phyloP scores from a whole-genome alignment of 1,140 invertebrate genomes.

The Drosophila kikkawai region DNA sequence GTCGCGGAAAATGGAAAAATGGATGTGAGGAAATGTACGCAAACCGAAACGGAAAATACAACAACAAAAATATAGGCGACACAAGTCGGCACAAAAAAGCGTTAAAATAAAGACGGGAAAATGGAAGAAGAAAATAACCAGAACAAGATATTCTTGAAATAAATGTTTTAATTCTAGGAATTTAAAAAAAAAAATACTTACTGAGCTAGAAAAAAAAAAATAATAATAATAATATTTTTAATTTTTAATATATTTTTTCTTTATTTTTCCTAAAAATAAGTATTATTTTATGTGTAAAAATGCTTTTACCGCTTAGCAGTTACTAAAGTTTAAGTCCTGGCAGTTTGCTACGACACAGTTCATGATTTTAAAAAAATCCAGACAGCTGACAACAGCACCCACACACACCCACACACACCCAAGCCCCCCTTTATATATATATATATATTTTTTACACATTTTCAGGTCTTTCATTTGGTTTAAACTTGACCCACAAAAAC shows the following conservation, averaged over 20 bases:
- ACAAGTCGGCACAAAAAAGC: conserved; percentile 21
- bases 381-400: conserved; percentile 38
- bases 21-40: conserved; percentile 35
- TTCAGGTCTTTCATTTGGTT: conserved; percentile 41
- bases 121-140: conserved; percentile 3
- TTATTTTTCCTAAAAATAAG: neutral
- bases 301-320: conserved; percentile 14
- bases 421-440: no score
- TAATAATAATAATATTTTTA: no score
- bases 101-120: neutral
- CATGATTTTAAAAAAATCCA: conserved; percentile 38
- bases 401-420: conserved; percentile 8
- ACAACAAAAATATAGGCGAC: conserved; percentile 22
- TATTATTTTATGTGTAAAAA: neutral
- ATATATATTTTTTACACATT: neutral
- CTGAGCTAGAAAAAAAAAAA: no score
- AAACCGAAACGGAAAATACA: conserved; percentile 32
- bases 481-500: conserved; percentile 78
- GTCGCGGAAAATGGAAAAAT: conserved; percentile 27
- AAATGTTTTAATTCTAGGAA: conserved; percentile 56
- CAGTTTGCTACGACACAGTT: conserved; percentile 37
- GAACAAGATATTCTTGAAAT: conserved; percentile 25
- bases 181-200: no score
- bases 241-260: no score
- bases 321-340: neutral